Evolutionary conservation across 2,888 invertebrate species (phyloP).

Genomic region (Tanytarsus gracilentus): DNA sequence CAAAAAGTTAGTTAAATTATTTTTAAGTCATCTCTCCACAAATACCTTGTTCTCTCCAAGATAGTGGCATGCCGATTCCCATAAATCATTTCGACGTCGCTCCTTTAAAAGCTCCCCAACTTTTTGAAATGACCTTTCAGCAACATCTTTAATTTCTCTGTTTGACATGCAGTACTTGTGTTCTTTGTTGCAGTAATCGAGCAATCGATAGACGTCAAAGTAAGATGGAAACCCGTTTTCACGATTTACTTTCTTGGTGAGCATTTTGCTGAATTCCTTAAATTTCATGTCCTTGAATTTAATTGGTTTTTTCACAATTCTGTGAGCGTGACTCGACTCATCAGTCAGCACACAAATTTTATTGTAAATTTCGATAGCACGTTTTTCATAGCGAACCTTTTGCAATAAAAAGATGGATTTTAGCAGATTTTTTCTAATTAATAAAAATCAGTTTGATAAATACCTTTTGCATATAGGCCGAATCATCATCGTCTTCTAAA

Average conservation of each 20-base stretch:
- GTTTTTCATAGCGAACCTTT: not conserved
- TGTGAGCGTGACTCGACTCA: conserved; percentile 41
- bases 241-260: conserved; percentile 41
- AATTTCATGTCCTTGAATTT: conserved; percentile 39
- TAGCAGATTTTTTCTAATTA: not conserved
- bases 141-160: conserved; percentile 43
- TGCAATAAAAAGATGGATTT: not conserved
- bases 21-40: not conserved
- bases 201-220: conserved; percentile 44
- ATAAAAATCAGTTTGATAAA: too few relatives aligned
- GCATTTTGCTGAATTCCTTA: conserved; percentile 40
- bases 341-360: conserved; percentile 57
- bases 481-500: conserved; percentile 63
- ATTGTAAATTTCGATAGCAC: conserved; percentile 40
- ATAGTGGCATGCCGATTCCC: conserved; percentile 50
- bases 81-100: conserved; percentile 55
- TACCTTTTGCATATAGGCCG: conserved; percentile 62
- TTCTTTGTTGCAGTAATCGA: conserved; percentile 41
- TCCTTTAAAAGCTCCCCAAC: conserved; percentile 57
- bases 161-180: conserved; percentile 37
- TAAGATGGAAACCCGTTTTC: conserved; percentile 47
- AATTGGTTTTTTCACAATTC: conserved; percentile 41
- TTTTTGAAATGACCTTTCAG: conserved; percentile 55
- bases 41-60: conserved; percentile 40
- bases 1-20: not conserved